Conservation (phyloP, 2,113 vertebrate species). For the Apaloderma vittatum region DNA sequence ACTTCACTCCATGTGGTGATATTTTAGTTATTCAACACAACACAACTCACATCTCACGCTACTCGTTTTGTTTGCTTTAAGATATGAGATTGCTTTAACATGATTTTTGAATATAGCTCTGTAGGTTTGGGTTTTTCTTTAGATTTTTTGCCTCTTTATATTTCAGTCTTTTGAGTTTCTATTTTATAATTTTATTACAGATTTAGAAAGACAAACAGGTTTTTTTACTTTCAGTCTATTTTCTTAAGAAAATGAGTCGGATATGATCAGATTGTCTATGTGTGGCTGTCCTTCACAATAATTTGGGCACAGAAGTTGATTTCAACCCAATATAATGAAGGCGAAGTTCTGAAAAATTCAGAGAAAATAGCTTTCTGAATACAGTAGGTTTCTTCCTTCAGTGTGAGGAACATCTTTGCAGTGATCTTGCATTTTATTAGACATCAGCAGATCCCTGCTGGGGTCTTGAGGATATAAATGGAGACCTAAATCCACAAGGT, state of each 20-base stretch:
- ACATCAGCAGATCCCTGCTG: background rate
- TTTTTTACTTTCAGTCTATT: background rate
- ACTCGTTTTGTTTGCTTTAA: background rate
- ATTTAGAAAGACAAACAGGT: background rate
- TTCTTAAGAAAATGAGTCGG: background rate
- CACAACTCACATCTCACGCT: background rate
- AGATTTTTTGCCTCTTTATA: background rate
- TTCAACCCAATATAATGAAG: background rate
- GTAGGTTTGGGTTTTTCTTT: background rate
- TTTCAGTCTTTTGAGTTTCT: background rate
- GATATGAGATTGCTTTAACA: background rate
- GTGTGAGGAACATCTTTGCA: background rate
- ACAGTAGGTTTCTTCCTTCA: background rate
- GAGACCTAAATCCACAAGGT: background rate
- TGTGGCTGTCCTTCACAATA: background rate
- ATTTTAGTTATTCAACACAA: background rate
- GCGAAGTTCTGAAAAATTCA: background rate
- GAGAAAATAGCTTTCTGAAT: background rate
- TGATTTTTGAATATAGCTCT: background rate
- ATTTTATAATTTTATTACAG: background rate
- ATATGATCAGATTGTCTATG: background rate
- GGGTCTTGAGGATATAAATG: background rate
- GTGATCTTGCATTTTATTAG: background rate
- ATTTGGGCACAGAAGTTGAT: background rate
- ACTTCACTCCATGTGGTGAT: background rate